Evolutionary conservation across 2,113 vertebrate genomes (phyloP), one percentile per base, ranked within the genome.

Genomic region (Mobula hypostoma): DNA sequence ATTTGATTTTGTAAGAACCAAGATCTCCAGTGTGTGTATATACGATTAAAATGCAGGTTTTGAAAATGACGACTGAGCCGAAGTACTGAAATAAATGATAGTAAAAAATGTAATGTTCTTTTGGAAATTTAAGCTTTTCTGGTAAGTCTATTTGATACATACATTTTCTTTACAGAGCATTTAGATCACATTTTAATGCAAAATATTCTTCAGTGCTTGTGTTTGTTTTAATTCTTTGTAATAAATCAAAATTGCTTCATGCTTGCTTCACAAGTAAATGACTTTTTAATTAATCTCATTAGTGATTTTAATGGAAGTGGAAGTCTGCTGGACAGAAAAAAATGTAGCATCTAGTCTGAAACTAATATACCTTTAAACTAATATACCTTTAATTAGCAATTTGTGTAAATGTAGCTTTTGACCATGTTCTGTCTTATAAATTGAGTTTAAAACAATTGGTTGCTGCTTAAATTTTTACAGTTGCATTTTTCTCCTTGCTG

Each of bases 271-370:
- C 15, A 29, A 70, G n/a, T 32, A 70, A 70, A 40, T 91, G 32
- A 91, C 63, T 72, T 68, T 91, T 40, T 91, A 72, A 40, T 27
- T 88, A 88, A 88, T 27, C 58, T 88, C 24, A n/a, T 88, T 88
- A 66, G 61, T 24, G 29, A n/a, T 87, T 90, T 70, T 68, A 40
- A 40, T 17, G 32, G 5, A 27, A 40, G 9, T 70, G 8, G 63
- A 63, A 70, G 63, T 36, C 15, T 91, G 88, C 21, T 8, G 32
- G 56, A 29, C 4, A 77, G 27, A 21, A 70, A 70, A 36, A n/a
- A 1, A 61, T 48, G n/a, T 68, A 27, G 15, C 56, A n/a, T 21
- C n/a, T 66, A 88, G 24, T 88, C n/a, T 88, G 27, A 88, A 2
- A 88, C 85, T 63, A 88, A 63, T 88, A 58, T 27, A 61, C 83